These are phyloP conservation scores for Danio aesculapii DNA, from an alignment of 2,797 vertebrate genomes.

Conservation along the genomic window DNA sequence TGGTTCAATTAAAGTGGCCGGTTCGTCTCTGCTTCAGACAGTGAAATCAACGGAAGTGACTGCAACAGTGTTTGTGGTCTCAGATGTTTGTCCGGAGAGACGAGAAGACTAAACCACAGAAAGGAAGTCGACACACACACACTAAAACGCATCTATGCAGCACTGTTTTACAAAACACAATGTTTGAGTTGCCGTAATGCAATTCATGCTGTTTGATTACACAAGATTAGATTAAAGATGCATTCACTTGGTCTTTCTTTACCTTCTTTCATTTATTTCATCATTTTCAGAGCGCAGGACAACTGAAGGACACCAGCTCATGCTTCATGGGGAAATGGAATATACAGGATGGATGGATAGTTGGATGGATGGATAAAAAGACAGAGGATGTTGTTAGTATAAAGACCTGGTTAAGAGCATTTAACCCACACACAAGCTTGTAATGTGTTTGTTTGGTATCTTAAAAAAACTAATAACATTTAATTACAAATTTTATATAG, in stretches of 20 bases:
- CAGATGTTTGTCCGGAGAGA: conserved; percentile 3
- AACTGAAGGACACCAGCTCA: conserved; percentile 90
- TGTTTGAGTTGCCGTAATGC: not conserved
- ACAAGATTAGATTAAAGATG: not conserved
- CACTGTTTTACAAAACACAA: not conserved
- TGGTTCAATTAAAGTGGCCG: not conserved
- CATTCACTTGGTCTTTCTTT: conserved; percentile 15
- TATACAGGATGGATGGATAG: not conserved
- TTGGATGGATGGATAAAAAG: not conserved
- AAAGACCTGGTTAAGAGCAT: not conserved
- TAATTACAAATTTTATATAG: not conserved
- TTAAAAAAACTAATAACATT: too few relatives aligned
- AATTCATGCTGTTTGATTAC: not conserved
- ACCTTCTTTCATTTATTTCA: conserved; percentile 76
- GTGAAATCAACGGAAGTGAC: conserved; percentile 29
- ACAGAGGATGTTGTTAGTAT: conserved; percentile 24
- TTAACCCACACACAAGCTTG: not conserved
- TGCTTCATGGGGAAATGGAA: conserved; percentile 76
- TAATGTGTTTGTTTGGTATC: too few relatives aligned
- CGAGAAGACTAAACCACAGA: conserved; percentile 13
- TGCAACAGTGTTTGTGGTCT: conserved; percentile 17
- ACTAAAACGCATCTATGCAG: not conserved
- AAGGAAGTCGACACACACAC: conserved; percentile 22
- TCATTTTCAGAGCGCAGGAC: conserved; percentile 75
- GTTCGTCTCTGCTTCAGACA: not conserved